phyloP scores from a whole-genome alignment of 2,113 vertebrate species.

The Xiphorhynchus elegans region DNA sequence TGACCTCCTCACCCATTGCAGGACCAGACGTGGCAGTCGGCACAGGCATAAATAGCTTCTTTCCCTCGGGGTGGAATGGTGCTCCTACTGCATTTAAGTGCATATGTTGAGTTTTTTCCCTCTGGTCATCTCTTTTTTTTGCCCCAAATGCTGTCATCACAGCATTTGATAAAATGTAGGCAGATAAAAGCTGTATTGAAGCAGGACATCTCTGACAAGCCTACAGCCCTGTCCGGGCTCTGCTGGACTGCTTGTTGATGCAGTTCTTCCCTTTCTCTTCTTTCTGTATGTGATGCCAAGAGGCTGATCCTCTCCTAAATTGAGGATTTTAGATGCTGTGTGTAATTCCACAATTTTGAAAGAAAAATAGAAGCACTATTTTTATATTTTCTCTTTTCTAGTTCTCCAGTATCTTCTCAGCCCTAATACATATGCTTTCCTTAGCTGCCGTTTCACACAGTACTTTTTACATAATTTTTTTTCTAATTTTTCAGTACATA shows the following conservation, averaged over 20 bases:
- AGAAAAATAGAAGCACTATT: background rate
- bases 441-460: background rate
- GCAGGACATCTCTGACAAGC: background rate
- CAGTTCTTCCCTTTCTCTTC: background rate
- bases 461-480: background rate
- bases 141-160: background rate
- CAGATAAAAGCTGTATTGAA: background rate
- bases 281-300: background rate
- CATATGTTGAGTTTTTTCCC: background rate
- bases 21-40: background rate
- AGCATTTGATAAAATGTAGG: background rate
- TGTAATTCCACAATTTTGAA: background rate
- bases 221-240: fast-evolving
- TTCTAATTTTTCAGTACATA: background rate
- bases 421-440: background rate
- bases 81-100: background rate
- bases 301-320: background rate
- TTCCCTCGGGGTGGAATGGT: background rate
- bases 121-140: background rate
- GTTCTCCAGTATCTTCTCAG: background rate
- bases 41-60: background rate
- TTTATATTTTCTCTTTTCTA: background rate
- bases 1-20: background rate
- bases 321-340: background rate
- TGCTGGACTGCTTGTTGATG: background rate